Percentiles rank a stretch among this genome's conserved stretches.
These are phyloP conservation scores for Lithosia quadra DNA, from an alignment of 2,888 invertebrate genomes.

Conservation along the genomic window DNA sequence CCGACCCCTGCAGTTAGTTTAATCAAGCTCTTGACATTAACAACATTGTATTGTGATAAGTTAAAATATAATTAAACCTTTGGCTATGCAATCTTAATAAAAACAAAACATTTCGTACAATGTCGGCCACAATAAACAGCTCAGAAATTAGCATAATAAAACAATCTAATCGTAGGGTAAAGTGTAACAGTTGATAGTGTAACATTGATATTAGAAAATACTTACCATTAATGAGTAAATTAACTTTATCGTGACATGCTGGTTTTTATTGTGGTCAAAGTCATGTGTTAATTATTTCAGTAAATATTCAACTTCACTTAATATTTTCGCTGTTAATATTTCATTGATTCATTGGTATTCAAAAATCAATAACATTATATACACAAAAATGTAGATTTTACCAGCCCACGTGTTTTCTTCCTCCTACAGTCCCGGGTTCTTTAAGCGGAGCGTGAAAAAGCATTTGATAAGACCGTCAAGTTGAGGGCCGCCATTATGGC, in stretches of 20 bases:
- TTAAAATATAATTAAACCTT: not conserved
- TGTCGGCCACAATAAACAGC: slow-evolving; percentile 26
- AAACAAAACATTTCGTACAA: slow-evolving; percentile 15
- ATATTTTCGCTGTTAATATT: slow-evolving; percentile 6
- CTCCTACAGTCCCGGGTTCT: too few species aligned
- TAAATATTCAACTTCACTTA: slow-evolving; percentile 18
- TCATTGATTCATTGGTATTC: not conserved
- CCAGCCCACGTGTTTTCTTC: too few species aligned
- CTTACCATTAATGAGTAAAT: slow-evolving; percentile 64
- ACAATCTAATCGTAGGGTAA: slow-evolving; percentile 58
- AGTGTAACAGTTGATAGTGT: slow-evolving; percentile 53
- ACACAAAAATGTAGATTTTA: too few species aligned
- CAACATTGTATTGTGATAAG: not conserved
- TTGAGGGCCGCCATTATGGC: too few species aligned
- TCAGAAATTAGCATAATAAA: slow-evolving; percentile 50
- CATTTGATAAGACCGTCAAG: too few species aligned
- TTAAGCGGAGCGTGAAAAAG: too few species aligned
- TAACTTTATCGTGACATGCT: slow-evolving; percentile 57
- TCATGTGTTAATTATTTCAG: slow-evolving; percentile 22
- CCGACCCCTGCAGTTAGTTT: not conserved
- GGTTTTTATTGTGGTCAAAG: slow-evolving; percentile 53
- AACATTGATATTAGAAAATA: slow-evolving; percentile 64
- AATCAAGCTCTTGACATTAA: slow-evolving; percentile 3
- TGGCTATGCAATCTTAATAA: not conserved
- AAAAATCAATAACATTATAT: too few species aligned